These are phyloP conservation scores for Chiloscyllium punctatum DNA, from an alignment of 2,797 vertebrate genomes.

Conservation along the genomic window DNA sequence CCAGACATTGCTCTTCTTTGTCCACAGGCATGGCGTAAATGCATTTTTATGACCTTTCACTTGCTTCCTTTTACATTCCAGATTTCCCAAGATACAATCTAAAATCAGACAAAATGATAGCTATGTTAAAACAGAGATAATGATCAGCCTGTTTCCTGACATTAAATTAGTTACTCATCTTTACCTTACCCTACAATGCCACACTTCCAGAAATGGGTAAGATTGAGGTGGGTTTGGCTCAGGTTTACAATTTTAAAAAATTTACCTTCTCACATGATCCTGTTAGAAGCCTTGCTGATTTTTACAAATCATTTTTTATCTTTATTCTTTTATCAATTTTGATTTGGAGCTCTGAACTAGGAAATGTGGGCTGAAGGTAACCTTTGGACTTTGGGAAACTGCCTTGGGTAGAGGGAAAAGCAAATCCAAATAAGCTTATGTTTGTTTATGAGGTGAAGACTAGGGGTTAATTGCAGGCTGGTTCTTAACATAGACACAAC, in stretches of 20 bases:
- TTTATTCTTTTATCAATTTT: too few relatives aligned
- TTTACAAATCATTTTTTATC: too few relatives aligned
- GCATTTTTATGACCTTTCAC: neutral
- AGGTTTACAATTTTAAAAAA: neutral
- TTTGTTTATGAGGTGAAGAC: too few relatives aligned
- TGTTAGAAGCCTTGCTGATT: too few relatives aligned
- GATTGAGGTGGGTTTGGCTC: neutral
- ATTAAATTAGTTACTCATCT: neutral
- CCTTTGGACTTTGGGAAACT: too few relatives aligned
- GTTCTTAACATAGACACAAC: too few relatives aligned
- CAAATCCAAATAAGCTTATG: too few relatives aligned
- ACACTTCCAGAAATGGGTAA: neutral
- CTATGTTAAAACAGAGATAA: neutral
- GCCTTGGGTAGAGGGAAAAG: too few relatives aligned
- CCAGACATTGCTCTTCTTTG: neutral
- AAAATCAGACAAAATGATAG: neutral
- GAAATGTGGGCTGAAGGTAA: too few relatives aligned
- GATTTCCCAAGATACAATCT: neutral
- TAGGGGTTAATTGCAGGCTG: too few relatives aligned
- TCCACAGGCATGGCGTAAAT: neutral
- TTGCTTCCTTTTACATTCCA: neutral
- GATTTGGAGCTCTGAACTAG: too few relatives aligned
- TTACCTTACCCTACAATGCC: too few relatives aligned
- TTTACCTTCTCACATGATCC: neutral
- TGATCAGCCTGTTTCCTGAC: neutral